Evolutionary conservation across 2,797 vertebrate genomes (phyloP).

Genomic region (Dermochelys coriacea): DNA sequence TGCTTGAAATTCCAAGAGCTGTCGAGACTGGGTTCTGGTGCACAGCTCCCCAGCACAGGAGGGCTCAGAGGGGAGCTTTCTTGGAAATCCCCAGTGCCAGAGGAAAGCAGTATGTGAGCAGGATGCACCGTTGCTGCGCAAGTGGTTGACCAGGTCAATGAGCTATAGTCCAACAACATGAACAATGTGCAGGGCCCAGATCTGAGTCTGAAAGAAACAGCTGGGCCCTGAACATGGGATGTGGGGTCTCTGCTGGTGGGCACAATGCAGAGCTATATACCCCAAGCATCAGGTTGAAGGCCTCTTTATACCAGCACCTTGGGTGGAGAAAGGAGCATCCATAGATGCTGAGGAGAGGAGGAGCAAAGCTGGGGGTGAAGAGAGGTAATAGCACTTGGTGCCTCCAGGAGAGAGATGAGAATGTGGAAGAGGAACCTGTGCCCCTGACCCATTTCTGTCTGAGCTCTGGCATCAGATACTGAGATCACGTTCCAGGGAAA

Average conservation of each 20-base stretch:
- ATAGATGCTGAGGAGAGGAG: neutral
- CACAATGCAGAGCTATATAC: neutral
- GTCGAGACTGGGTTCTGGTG: constrained; percentile 6
- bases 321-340: neutral
- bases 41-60: neutral
- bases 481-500: neutral
- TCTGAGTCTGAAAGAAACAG: neutral
- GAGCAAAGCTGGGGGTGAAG: neutral
- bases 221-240: neutral
- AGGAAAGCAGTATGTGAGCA: neutral
- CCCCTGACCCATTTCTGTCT: neutral
- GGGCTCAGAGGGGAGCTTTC: neutral
- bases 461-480: neutral
- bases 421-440: neutral
- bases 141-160: neutral
- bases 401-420: neutral
- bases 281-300: neutral
- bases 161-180: neutral
- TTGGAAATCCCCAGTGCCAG: neutral
- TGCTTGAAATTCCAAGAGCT: constrained; percentile 19
- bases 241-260: neutral
- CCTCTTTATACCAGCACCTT: no score
- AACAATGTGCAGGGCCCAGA: neutral
- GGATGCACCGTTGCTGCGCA: neutral
- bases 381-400: neutral